Conservation (phyloP, 1,140 invertebrate genomes). For the Rhizoglyphus robini region DNA sequence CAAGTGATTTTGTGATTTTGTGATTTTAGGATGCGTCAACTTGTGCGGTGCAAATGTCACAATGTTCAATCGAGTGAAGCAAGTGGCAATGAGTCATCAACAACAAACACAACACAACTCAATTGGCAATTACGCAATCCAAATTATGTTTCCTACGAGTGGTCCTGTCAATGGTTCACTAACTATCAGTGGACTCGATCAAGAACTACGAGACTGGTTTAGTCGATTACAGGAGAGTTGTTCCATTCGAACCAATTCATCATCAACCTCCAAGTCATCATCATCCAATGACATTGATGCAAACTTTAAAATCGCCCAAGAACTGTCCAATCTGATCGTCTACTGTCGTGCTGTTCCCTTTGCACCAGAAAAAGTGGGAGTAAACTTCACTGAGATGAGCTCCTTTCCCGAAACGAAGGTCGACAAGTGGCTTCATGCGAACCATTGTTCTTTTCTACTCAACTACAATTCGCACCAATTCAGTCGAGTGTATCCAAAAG, state of each 20-base stretch:
- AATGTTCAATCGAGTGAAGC: neutral
- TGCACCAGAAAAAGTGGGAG: slow-evolving; percentile 25
- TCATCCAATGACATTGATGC: slow-evolving; percentile 68
- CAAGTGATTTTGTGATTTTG: no score
- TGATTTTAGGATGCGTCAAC: neutral
- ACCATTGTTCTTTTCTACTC: slow-evolving; percentile 62
- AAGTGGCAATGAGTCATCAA: no score
- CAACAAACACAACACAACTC: no score
- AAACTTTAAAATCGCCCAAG: slow-evolving; percentile 74
- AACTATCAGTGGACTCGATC: neutral
- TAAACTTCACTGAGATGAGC: slow-evolving; percentile 66
- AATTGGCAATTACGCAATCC: neutral
- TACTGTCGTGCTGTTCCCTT: slow-evolving; percentile 64
- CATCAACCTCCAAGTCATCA: neutral
- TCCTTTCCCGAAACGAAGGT: slow-evolving; percentile 91
- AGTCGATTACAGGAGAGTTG: neutral
- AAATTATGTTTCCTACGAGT: neutral
- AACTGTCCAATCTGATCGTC: slow-evolving; percentile 89
- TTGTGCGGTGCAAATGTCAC: neutral
- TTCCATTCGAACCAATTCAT: neutral
- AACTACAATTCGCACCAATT: slow-evolving; percentile 55
- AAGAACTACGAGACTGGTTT: neutral
- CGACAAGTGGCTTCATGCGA: slow-evolving; percentile 69
- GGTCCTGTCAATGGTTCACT: neutral
- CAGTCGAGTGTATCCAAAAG: slow-evolving; percentile 75